phyloP scores from a whole-genome alignment of 2,888 invertebrate genomes.

The Drosophila histrio region DNA sequence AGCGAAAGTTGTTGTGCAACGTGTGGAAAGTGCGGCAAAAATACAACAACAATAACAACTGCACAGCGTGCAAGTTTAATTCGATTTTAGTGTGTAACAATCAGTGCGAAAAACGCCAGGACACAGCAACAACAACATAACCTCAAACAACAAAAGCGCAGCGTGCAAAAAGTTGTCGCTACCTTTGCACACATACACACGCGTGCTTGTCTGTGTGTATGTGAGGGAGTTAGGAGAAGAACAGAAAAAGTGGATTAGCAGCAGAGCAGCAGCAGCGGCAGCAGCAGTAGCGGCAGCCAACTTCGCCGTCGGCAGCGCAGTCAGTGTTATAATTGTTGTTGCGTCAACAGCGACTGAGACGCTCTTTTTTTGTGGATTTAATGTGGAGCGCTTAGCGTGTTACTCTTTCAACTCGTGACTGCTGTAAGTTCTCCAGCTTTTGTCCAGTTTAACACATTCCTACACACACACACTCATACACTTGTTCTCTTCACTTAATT shows the following conservation, averaged over 20 bases:
- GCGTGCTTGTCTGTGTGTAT: constrained; percentile 7
- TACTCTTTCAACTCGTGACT: constrained; percentile 61
- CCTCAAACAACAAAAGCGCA: constrained; percentile 39
- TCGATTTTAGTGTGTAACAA: constrained; percentile 78
- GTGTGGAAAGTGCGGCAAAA: constrained; percentile 68
- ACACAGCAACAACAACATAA: constrained; percentile 29
- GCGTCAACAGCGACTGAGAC: constrained; percentile 31
- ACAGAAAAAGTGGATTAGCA: constrained; percentile 66
- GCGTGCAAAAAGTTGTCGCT: constrained; percentile 47
- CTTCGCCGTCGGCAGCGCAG: constrained; percentile 50
- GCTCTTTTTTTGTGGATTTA: constrained; percentile 45
- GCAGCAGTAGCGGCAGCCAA: constrained; percentile 15
- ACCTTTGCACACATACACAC: constrained; percentile 33
- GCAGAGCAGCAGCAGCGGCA: constrained; percentile 28
- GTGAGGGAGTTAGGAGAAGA: constrained; percentile 40
- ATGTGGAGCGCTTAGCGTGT: constrained; percentile 58
- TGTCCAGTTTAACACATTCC: constrained; percentile 29
- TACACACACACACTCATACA: constrained; percentile 1
- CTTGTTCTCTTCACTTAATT: constrained; percentile 39
- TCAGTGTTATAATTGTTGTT: constrained; percentile 24
- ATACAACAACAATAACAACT: constrained; percentile 30
- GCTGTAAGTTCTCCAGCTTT: constrained; percentile 58
- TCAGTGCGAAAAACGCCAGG: constrained; percentile 66
- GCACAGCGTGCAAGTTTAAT: constrained; percentile 71
- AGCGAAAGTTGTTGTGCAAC: constrained; percentile 72